Conservation (phyloP, 1,140 invertebrate genomes). For the Solenopsis fugax region DNA sequence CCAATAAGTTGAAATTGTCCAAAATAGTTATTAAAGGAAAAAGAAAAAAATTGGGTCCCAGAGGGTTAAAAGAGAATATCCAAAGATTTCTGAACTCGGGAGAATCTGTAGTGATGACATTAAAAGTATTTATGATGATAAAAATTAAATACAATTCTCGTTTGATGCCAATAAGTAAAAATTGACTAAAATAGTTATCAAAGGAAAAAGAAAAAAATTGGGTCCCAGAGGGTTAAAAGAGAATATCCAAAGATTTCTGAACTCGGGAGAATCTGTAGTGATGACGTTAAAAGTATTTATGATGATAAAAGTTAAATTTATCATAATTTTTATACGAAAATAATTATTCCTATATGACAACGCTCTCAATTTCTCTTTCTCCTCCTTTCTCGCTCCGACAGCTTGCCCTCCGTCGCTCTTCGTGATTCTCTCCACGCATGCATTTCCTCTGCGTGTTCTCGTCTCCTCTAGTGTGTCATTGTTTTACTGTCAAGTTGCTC, state of each 20-base stretch:
- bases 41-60: too few relatives aligned
- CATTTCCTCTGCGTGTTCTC: slow-evolving; percentile 34
- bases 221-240: not conserved
- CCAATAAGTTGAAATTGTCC: too few relatives aligned
- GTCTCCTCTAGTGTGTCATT: slow-evolving; percentile 40
- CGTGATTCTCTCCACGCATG: slow-evolving; percentile 33
- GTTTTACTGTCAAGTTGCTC: slow-evolving; percentile 54
- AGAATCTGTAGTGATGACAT: not conserved
- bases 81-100: not conserved
- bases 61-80: not conserved
- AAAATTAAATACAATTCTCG: not conserved
- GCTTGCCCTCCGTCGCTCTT: slow-evolving; percentile 15
- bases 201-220: too few relatives aligned
- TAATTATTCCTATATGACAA: not conserved
- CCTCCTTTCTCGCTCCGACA: not conserved
- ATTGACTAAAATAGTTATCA: too few relatives aligned
- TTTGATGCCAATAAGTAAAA: too few relatives aligned
- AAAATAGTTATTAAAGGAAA: too few relatives aligned
- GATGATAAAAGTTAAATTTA: not conserved
- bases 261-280: not conserved
- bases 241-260: not conserved
- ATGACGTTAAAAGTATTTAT: not conserved
- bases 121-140: not conserved
- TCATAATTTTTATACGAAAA: not conserved
- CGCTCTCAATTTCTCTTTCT: slow-evolving; percentile 3